Base-by-base conservation (phyloP, 1,140 invertebrate species). In the Fopius arisanus region DNA sequence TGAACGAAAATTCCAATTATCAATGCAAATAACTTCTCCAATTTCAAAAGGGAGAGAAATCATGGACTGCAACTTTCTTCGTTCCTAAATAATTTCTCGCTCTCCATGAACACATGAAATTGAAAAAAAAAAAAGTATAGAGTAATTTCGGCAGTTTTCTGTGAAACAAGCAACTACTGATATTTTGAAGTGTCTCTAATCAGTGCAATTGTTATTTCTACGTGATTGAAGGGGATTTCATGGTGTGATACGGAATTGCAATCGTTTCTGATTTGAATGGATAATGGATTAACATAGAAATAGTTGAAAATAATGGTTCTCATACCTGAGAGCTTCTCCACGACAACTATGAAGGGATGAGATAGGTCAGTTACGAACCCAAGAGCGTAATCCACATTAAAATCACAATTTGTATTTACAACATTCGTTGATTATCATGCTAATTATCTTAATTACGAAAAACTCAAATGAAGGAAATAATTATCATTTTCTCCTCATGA, bases 291-390 rank as follows among this genome's bases (percentile, higher is more conserved):
- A 59, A 59, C 33, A 31, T 54, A 14, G 67, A 59, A 21, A 59
- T 23, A 19, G 6, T 12, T 28, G 12, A 28, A 19, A 7, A 26
- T 59, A 28, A 59, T 43, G 59, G 59, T 66, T 77, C 77, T 76
- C 81, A 87, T 88, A 91, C 90, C 89, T 91, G 89, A 80, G 89
- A 90, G 77, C 86, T 90, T 80, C 84, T 89, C 89, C 90, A 90
- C 71, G 90, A 90, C 71, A 89, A 89, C 88, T 90, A 89, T 67
- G 72, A 71, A 79, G 79, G 77, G 79, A 77, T 73, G 77, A 79
- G 75, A 78, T 72, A 80, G 81, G 81, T 81, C 73, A 78, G 72
- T 82, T 73, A 80, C 86, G 78, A 85, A 85, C 80, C 82, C 78
- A 84, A 74, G 79, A 79, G 73, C 54, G 81, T 78, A 78, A 81